Conservation (phyloP, 2,888 invertebrate species). For the Meiosimyza decipiens region DNA sequence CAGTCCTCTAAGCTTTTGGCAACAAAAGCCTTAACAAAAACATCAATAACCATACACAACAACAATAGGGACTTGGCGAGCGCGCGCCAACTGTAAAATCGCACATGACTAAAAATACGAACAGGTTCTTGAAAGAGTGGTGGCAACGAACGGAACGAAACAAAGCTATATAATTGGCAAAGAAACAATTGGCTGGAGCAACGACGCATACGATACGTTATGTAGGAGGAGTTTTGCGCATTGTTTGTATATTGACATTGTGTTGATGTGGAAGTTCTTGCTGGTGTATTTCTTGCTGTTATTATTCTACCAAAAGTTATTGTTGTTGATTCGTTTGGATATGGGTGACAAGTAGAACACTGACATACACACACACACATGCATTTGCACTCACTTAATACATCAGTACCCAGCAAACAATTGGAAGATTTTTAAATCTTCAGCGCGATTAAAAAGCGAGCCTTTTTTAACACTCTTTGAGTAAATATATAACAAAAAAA, state of each 20-base stretch:
- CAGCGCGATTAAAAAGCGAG: too few species aligned
- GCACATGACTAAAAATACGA: too few species aligned
- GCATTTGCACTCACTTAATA: background rate
- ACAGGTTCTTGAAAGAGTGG: conserved; percentile 10
- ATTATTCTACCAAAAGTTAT: background rate
- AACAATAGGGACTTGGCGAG: too few species aligned
- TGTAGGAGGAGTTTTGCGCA: conserved; percentile 30
- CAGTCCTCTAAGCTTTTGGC: too few species aligned
- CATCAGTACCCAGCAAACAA: too few species aligned
- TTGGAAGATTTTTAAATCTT: too few species aligned
- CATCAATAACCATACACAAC: too few species aligned
- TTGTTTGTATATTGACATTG: background rate
- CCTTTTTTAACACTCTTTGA: too few species aligned
- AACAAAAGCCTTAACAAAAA: too few species aligned
- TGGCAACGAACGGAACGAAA: background rate
- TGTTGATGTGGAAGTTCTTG: background rate
- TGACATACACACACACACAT: background rate
- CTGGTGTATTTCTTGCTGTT: background rate
- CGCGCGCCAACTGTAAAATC: too few species aligned
- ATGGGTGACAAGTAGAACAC: background rate
- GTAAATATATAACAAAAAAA: too few species aligned
- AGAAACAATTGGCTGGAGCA: conserved; percentile 29
- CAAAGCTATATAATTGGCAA: conserved; percentile 25
- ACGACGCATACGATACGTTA: conserved; percentile 23
- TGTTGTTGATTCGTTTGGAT: conserved; percentile 4